Percentiles rank a stretch among this genome's conserved stretches.
These are phyloP conservation scores for Conus betulinus DNA, from an alignment of 1,140 invertebrate species.

Conservation along the genomic window DNA sequence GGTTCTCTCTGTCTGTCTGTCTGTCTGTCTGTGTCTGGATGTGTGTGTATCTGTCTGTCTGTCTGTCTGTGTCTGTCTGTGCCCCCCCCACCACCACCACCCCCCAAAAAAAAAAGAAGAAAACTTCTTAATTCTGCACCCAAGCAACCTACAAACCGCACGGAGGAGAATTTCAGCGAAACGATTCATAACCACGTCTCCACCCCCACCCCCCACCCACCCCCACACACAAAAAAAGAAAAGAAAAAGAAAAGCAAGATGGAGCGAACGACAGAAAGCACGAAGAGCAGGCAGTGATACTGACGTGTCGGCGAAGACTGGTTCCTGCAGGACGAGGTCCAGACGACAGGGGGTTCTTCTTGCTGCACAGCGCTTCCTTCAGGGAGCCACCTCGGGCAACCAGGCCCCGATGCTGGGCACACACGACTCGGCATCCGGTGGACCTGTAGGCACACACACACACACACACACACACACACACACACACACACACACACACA, in stretches of 20 bases:
- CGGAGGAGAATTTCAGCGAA: too few relatives aligned
- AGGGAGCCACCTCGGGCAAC: slow-evolving; percentile 48
- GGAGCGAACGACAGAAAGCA: not conserved
- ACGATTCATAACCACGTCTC: too few relatives aligned
- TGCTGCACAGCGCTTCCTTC: not conserved
- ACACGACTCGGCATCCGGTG: slow-evolving; percentile 62
- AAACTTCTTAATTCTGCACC: too few relatives aligned
- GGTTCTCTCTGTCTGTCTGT: not conserved
- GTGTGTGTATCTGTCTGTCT: too few relatives aligned
- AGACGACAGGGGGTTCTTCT: slow-evolving; percentile 50
- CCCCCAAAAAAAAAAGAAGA: not conserved
- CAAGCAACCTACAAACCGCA: too few relatives aligned
- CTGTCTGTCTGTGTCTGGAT: not conserved
- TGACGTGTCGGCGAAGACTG: slow-evolving; percentile 56
- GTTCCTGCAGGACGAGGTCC: slow-evolving; percentile 49
- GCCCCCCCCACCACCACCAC: too few relatives aligned
- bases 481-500: slow-evolving; percentile 11
- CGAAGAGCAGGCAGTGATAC: not conserved
- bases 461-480: slow-evolving; percentile 15
- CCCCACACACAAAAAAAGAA: too few relatives aligned
- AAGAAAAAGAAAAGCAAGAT: too few relatives aligned
- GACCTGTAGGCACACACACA: slow-evolving; percentile 42
- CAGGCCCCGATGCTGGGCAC: slow-evolving; percentile 52
- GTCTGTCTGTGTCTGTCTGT: too few relatives aligned
- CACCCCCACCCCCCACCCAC: too few relatives aligned